Percentiles rank a stretch among this genome's conserved stretches.
Evolutionary conservation across 2,888 invertebrate genomes (phyloP).

Genomic region (Drosophila greeni): DNA sequence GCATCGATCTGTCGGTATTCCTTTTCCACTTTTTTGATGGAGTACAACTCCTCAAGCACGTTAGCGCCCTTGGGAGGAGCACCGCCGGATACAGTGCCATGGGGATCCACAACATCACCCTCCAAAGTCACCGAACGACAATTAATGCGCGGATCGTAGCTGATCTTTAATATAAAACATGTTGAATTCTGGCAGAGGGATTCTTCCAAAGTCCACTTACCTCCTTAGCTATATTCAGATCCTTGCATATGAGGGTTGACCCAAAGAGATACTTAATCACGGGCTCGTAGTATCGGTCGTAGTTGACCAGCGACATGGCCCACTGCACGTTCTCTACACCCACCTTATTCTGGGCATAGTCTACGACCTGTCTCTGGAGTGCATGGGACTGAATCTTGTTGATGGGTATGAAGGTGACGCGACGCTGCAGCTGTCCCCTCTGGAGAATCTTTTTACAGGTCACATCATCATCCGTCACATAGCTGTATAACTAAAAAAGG

Average conservation of each 20-base stretch:
- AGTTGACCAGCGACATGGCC: conserved; percentile 89
- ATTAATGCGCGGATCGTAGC: conserved; percentile 85
- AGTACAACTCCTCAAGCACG: conserved; percentile 81
- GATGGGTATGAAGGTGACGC: conserved; percentile 93
- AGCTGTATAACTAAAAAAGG: conserved; percentile 86
- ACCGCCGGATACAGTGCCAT: conserved; percentile 94
- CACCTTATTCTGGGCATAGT: conserved; percentile 81
- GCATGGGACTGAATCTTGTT: conserved; percentile 87
- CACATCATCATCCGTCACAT: conserved; percentile 91
- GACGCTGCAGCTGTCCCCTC: conserved; percentile 86
- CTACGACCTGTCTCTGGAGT: conserved; percentile 82
- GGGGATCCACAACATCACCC: conserved; percentile 94
- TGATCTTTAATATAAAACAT: conserved; percentile 80
- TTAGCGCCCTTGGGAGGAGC: conserved; percentile 82
- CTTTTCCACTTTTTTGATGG: conserved; percentile 80
- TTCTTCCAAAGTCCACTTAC: conserved; percentile 46
- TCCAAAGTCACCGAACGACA: conserved; percentile 90
- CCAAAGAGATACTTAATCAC: conserved; percentile 96
- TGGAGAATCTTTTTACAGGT: conserved; percentile 92
- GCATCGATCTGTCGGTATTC: conserved; percentile 77
- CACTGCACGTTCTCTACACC: conserved; percentile 90
- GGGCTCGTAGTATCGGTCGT: conserved; percentile 82
- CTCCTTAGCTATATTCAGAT: conserved; percentile 87
- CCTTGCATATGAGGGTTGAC: conserved; percentile 88
- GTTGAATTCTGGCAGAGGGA: neutral